Percentiles rank a stretch among this genome's conserved stretches.
Evolutionary conservation across 2,113 vertebrate genomes (phyloP).

Genomic region (Vicugna pacos): DNA sequence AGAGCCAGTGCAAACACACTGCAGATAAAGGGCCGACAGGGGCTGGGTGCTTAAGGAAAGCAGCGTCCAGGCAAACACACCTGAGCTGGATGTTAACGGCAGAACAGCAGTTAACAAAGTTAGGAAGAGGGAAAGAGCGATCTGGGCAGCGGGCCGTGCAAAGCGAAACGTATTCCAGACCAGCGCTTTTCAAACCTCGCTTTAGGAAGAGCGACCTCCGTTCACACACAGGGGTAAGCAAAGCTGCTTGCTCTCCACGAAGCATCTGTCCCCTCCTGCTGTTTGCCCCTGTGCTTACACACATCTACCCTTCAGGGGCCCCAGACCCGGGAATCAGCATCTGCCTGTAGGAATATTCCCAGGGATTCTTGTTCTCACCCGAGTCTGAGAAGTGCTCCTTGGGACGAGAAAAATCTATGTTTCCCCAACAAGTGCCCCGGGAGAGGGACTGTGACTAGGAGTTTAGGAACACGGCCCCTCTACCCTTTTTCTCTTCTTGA

Average conservation of each 20-base stretch:
- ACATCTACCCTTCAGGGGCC: neutral
- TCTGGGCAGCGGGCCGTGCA: neutral
- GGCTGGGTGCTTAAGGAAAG: neutral
- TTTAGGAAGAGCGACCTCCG: neutral
- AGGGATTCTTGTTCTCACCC: neutral
- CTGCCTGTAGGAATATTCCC: neutral
- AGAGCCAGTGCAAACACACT: rapidly evolving
- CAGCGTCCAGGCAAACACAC: neutral
- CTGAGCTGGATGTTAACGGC: neutral
- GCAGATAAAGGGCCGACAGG: rapidly evolving
- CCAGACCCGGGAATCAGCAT: neutral
- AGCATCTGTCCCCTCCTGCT: neutral
- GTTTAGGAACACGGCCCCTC: rapidly evolving
- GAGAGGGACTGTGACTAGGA: neutral
- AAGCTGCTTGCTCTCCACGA: neutral
- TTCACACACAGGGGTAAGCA: neutral
- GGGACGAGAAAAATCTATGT: neutral
- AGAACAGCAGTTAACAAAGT: neutral
- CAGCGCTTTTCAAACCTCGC: neutral
- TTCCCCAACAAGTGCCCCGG: neutral
- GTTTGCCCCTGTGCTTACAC: neutral
- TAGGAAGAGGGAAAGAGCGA: rapidly evolving
- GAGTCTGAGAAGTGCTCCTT: neutral
- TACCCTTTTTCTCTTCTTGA: neutral
- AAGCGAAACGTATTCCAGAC: neutral